phyloP scores from a whole-genome alignment of 2,797 vertebrate genomes.

The Falco peregrinus region DNA sequence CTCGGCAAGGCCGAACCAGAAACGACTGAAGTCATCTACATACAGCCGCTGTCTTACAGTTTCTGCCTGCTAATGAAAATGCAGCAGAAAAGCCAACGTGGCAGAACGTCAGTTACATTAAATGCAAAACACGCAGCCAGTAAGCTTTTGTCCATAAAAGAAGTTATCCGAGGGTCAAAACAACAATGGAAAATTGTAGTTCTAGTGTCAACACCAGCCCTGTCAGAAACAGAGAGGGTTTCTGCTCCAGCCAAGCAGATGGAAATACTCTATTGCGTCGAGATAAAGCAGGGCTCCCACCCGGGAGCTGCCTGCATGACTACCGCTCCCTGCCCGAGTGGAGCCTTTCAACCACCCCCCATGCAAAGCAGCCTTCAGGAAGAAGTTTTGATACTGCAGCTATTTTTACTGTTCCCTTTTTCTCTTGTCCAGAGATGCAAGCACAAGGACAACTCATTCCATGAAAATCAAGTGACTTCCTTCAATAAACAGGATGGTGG shows the following conservation, averaged over 20 bases:
- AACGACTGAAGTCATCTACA: not conserved
- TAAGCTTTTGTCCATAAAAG: not conserved
- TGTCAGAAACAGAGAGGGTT: constrained; percentile 1
- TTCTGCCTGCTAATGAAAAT: not conserved
- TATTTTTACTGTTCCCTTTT: constrained; percentile 16
- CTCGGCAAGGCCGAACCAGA: not conserved
- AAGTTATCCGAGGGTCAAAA: not conserved
- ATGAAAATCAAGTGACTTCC: not conserved
- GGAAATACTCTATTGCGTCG: not conserved
- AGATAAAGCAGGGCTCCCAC: not conserved
- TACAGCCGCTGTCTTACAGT: not conserved
- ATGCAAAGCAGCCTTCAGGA: not conserved
- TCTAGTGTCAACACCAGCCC: not conserved
- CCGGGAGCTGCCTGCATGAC: not conserved
- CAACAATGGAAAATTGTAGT: not conserved
- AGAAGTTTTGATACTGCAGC: not conserved
- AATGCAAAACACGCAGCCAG: not conserved
- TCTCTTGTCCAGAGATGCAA: not conserved
- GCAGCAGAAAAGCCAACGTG: not conserved
- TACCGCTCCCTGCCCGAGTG: not conserved
- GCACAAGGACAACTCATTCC: not conserved
- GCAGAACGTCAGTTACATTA: not conserved
- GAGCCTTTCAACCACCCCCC: not conserved
- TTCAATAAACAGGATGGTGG: constrained; percentile 2
- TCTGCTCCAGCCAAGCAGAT: not conserved